These are phyloP conservation scores for Anarsia innoxiella DNA, from an alignment of 2,888 invertebrate genomes.

Conservation along the genomic window DNA sequence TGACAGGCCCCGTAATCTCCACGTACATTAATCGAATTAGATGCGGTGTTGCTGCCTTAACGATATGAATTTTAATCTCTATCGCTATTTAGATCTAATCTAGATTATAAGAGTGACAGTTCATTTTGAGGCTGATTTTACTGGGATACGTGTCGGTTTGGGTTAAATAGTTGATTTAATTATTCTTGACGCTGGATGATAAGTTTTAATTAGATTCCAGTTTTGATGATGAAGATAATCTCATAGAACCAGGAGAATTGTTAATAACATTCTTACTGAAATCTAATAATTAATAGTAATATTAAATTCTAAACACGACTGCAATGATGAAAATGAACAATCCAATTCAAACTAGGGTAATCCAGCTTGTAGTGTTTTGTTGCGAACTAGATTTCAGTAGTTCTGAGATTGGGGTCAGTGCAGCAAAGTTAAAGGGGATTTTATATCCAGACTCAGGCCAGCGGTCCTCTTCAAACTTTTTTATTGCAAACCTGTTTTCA, in stretches of 20 bases:
- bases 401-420: conserved; percentile 29
- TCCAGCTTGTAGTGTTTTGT: conserved; percentile 26
- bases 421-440: conserved; percentile 27
- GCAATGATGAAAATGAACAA: too few species aligned
- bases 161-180: too few species aligned
- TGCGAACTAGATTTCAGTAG: conserved; percentile 25
- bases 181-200: too few species aligned
- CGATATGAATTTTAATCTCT: conserved; percentile 33
- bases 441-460: conserved; percentile 10
- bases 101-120: conserved; percentile 40
- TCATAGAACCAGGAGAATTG: too few species aligned
- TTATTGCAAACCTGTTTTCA: conserved; percentile 1
- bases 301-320: too few species aligned
- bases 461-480: conserved; percentile 10
- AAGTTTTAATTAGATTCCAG: too few species aligned
- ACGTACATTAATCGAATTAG: conserved; percentile 48
- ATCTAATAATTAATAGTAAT: too few species aligned
- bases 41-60: conserved; percentile 15
- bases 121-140: conserved; percentile 33
- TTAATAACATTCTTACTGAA: too few species aligned
- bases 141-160: too few species aligned
- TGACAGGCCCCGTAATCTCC: conserved; percentile 58
- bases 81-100: conserved; percentile 42
- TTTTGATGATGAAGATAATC: too few species aligned
- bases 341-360: conserved; percentile 23